Base-by-base conservation (phyloP, 2,888 invertebrate species). In the Mongoloraphidia duomilia region DNA sequence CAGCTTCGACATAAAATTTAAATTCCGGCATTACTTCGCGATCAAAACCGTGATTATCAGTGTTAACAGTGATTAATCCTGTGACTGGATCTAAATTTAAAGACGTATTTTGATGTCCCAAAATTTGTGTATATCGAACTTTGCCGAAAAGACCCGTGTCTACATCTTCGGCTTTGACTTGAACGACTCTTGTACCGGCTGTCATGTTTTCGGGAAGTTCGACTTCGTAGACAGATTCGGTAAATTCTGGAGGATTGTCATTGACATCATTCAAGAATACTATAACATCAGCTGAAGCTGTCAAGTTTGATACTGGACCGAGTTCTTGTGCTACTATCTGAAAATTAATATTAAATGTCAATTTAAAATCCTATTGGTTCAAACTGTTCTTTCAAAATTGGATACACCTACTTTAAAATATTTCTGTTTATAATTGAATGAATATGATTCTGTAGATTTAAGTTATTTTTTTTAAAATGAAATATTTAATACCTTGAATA, bases 221-320 rank as follows among this genome's bases (percentile, higher is more conserved):
- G 0, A 80, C 84, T 34, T 77, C 74, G 63, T 93, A 95, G 1
- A 77, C 73, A 38, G 78, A 68, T 56, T 82, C 77, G 11, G 78
- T 70, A 62, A 94, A 94, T 51, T 79, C 70, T 2, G 94, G 94
- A 34, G 83, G 74, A 65, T 92, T 91, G 63, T 95, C 94, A 61
- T 95, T 94, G 9, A 84, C 73, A 61, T 95, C 93, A 54, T 83
- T 80, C 33, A 95, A 68, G 59, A 84, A 81, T 10, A 92, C 84
- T 2, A 82, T 82, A 1, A 91, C 81, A 53, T 82, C 82, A 8
- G 85, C 84, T 45, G 75, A 75, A 4, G 79, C 77, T 46, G 87
- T 81, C 44, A 84, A 70, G 64, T 86, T 86, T 43, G 82, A 80
- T 33, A 79, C 76, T 55, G 83, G 84, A 39, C 83, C 84, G 37